Conservation (phyloP, 2,888 invertebrate species). For the Eristalinus sepulchralis region DNA sequence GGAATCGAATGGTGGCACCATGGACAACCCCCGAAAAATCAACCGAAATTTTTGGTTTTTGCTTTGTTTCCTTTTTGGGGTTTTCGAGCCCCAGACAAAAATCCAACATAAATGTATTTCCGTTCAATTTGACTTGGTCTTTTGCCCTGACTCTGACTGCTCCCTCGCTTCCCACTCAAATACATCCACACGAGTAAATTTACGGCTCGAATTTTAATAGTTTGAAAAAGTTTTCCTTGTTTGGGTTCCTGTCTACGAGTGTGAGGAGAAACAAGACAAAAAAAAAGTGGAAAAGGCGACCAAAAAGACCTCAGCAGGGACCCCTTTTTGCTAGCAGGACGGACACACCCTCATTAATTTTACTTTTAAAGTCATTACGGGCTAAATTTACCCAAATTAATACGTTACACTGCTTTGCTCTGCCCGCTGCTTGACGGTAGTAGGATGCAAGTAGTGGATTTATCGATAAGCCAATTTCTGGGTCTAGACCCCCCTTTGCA, state of each 20-base stretch:
- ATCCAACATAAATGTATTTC: conserved; percentile 70
- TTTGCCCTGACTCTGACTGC: background rate
- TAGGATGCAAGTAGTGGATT: conserved; percentile 71
- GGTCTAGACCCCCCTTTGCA: conserved; percentile 52
- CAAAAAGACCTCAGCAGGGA: conserved; percentile 39
- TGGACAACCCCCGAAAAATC: conserved; percentile 40
- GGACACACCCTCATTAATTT: conserved; percentile 80
- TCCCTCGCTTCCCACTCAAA: background rate
- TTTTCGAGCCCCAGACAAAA: conserved; percentile 48
- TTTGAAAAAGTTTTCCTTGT: conserved; percentile 68
- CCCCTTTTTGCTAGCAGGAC: conserved; percentile 58
- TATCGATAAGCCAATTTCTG: conserved; percentile 66
- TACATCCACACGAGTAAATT: conserved; percentile 51
- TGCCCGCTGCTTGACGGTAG: background rate
- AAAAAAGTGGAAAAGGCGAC: background rate
- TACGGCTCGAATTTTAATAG: conserved; percentile 70
- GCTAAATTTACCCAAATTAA: conserved; percentile 81
- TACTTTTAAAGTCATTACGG: conserved; percentile 81
- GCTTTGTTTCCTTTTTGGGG: conserved; percentile 52
- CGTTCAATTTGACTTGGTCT: conserved; percentile 70
- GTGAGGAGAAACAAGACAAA: background rate
- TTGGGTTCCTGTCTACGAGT: conserved; percentile 15
- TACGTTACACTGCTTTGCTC: conserved; percentile 75
- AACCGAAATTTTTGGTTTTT: conserved; percentile 61
- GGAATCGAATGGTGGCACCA: conserved; percentile 4